Conservation (phyloP, 1,140 invertebrate genomes). For the Glomeris maerens region DNA sequence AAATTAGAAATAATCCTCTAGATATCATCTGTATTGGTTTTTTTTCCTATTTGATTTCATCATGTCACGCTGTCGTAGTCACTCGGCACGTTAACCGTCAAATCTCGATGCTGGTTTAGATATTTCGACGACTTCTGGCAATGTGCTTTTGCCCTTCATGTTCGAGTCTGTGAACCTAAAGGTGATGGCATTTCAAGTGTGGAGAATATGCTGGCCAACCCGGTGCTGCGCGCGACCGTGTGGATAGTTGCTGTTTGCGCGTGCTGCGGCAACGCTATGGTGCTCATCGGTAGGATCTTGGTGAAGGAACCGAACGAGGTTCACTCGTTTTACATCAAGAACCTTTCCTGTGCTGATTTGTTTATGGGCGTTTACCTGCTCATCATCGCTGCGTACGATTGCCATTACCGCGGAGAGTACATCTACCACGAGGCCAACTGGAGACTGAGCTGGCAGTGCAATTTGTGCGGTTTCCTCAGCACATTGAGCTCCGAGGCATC, state of each 20-base stretch:
- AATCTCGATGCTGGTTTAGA: too few relatives aligned
- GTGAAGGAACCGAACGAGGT: constrained; percentile 26
- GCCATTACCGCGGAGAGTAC: constrained; percentile 28
- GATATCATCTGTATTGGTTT: too few relatives aligned
- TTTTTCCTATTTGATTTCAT: too few relatives aligned
- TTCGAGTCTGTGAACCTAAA: constrained; percentile 41
- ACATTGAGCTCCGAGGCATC: constrained; percentile 28
- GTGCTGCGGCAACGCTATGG: constrained; percentile 27
- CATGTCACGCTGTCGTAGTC: too few relatives aligned
- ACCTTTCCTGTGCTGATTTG: constrained; percentile 30
- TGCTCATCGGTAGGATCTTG: constrained; percentile 27
- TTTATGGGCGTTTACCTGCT: constrained; percentile 34
- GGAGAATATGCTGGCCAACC: constrained; percentile 43
- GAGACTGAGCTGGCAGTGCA: constrained; percentile 20
- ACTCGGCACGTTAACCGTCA: too few relatives aligned
- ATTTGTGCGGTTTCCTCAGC: constrained; percentile 6
- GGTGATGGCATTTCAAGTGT: constrained; percentile 45
- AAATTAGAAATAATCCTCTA: too few relatives aligned
- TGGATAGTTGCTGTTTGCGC: constrained; percentile 31
- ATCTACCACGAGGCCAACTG: constrained; percentile 26
- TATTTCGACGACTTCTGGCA: constrained; percentile 47
- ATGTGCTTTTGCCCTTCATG: constrained; percentile 41
- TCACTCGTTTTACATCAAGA: constrained; percentile 32
- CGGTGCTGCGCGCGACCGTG: constrained; percentile 35
- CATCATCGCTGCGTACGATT: constrained; percentile 29